phyloP scores from a whole-genome alignment of 2,113 vertebrate species.

The Actenoides hombroni region DNA sequence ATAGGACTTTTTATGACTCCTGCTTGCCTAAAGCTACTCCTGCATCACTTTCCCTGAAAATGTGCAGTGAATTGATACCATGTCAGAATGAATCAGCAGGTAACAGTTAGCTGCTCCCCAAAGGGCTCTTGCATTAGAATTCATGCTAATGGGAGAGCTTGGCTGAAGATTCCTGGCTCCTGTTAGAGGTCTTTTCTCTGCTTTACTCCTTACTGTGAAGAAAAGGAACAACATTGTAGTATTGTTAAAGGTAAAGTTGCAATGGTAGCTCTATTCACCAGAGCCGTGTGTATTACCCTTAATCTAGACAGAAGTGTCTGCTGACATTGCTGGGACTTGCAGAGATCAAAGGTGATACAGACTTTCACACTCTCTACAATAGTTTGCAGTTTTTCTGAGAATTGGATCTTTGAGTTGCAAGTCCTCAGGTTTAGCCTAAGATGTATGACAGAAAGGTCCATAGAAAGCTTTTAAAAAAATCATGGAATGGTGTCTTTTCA shows the following conservation, averaged over 20 bases:
- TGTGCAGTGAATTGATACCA: neutral
- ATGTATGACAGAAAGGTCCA: neutral
- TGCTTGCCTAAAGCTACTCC: neutral
- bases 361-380: neutral
- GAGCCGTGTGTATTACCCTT: neutral
- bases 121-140: neutral
- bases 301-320: neutral
- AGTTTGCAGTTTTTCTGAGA: neutral
- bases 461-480: neutral
- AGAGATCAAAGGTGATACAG: neutral
- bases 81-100: conserved; percentile 23
- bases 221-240: neutral
- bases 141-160: neutral
- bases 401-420: neutral
- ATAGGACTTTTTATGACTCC: neutral
- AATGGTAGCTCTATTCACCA: neutral
- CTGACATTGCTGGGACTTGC: neutral
- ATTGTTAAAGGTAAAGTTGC: neutral
- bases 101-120: neutral
- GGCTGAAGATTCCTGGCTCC: neutral
- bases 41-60: neutral
- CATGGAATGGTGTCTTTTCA: neutral
- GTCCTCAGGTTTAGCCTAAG: neutral
- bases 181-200: neutral
- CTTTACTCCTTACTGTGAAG: neutral